These are phyloP conservation scores for Chiridota heheva DNA, from an alignment of 35 echinoderm and acorn worm genomes.

Conservation along the genomic window DNA sequence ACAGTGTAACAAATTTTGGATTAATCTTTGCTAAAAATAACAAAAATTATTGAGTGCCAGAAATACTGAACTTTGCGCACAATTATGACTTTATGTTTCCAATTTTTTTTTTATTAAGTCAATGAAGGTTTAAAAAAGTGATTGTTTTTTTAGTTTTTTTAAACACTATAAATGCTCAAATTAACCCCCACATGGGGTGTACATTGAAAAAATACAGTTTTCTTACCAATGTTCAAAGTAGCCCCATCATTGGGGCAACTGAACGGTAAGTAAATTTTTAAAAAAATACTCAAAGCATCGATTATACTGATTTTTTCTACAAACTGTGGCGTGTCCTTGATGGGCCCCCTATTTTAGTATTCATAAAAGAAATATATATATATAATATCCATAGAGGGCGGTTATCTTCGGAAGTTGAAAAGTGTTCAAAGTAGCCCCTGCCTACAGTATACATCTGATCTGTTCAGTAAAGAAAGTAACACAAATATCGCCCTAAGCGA, in stretches of 20 bases:
- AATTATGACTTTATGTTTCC: no score
- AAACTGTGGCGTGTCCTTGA: neutral
- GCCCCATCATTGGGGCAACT: neutral
- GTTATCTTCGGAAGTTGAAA: constrained; percentile 13
- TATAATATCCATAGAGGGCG: neutral
- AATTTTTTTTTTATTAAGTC: no score
- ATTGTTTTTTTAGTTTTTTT: no score
- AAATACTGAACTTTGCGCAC: no score
- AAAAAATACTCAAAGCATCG: neutral
- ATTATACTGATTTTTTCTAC: no score
- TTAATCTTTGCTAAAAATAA: no score
- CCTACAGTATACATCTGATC: no score
- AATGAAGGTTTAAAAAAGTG: no score
- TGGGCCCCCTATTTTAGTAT: constrained; percentile 1
- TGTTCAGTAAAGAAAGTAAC: no score
- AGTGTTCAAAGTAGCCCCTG: constrained; percentile 18
- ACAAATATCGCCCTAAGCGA: no score
- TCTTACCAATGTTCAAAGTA: neutral
- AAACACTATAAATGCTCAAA: neutral
- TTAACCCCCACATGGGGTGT: neutral
- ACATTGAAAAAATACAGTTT: neutral
- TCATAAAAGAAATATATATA: neutral
- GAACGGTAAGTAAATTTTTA: neutral
- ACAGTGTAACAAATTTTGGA: no score
- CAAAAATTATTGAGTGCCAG: no score